Evolutionary conservation across 1,140 invertebrate genomes (phyloP).

Genomic region (Frieseomelitta varia): DNA sequence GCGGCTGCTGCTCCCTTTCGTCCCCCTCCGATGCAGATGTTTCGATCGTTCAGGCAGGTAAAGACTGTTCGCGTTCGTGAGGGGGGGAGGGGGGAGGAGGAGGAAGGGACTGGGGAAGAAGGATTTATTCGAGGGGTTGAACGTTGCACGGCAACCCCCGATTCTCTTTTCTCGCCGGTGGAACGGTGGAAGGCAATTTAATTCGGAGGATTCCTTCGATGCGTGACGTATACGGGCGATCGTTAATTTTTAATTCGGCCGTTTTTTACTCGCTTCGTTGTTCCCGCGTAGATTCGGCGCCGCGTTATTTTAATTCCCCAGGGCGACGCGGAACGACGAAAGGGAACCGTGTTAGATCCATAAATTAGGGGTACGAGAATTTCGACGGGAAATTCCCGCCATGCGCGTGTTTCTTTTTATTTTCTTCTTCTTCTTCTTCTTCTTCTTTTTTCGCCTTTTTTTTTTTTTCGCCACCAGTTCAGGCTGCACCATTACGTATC

Average conservation of each 20-base stretch:
- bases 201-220: slow-evolving; percentile 58
- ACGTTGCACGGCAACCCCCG: background rate
- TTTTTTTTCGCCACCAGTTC: background rate
- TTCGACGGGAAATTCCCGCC: slow-evolving; percentile 40
- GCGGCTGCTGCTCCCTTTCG: background rate
- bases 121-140: background rate
- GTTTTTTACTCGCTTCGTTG: slow-evolving; percentile 39
- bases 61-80: slow-evolving; percentile 22
- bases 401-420: background rate
- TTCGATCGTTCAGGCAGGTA: slow-evolving; percentile 10
- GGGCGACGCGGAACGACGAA: slow-evolving; percentile 38
- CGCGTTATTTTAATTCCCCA: slow-evolving; percentile 59
- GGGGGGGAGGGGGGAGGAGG: too few relatives aligned
- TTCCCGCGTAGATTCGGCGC: slow-evolving; percentile 58
- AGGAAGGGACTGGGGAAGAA: background rate
- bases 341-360: slow-evolving; percentile 41
- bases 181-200: slow-evolving; percentile 31
- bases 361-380: slow-evolving; percentile 63
- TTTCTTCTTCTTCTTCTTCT: background rate
- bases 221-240: slow-evolving; percentile 56
- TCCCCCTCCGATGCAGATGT: slow-evolving; percentile 5
- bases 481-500: slow-evolving; percentile 9
- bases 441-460: background rate
- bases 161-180: background rate
- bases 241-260: slow-evolving; percentile 66